Evolutionary conservation across 2,888 invertebrate genomes (phyloP).

Genomic region (Neoscelio sp.): DNA sequence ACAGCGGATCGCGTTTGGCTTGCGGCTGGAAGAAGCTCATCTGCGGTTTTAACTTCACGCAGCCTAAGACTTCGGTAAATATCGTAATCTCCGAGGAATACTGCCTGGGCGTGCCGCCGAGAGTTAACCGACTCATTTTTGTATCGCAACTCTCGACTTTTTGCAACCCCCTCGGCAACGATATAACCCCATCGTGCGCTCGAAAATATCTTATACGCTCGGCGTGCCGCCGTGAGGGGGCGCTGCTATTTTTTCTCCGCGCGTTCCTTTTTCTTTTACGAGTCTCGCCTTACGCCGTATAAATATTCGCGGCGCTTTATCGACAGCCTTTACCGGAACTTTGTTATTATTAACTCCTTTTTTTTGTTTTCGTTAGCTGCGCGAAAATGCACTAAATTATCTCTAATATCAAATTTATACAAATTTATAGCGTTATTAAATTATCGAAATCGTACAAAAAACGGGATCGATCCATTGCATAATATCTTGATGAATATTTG

Average conservation of each 20-base stretch:
- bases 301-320: slow-evolving; percentile 67
- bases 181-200: slow-evolving; percentile 55
- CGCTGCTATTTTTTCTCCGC: slow-evolving; percentile 20
- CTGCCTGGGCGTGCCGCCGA: slow-evolving; percentile 79
- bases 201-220: slow-evolving; percentile 33
- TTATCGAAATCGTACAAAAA: slow-evolving; percentile 18
- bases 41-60: slow-evolving; percentile 51
- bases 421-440: slow-evolving; percentile 50
- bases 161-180: slow-evolving; percentile 62
- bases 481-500: background rate
- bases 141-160: slow-evolving; percentile 50
- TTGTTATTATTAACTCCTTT: slow-evolving; percentile 55
- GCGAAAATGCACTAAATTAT: slow-evolving; percentile 48
- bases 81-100: slow-evolving; percentile 79
- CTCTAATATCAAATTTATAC: slow-evolving; percentile 53
- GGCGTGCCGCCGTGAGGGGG: slow-evolving; percentile 39
- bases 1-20: slow-evolving; percentile 52
- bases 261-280: slow-evolving; percentile 38
- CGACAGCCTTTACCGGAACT: slow-evolving; percentile 58
- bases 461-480: slow-evolving; percentile 20
- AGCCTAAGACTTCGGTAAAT: slow-evolving; percentile 75
- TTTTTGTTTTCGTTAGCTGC: slow-evolving; percentile 32
- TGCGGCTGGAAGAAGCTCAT: slow-evolving; percentile 66
- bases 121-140: slow-evolving; percentile 82
- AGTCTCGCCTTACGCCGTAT: slow-evolving; percentile 61